These are phyloP conservation scores for Pseudopleuronectes americanus DNA, from an alignment of 2,797 vertebrate species.

Conservation along the genomic window DNA sequence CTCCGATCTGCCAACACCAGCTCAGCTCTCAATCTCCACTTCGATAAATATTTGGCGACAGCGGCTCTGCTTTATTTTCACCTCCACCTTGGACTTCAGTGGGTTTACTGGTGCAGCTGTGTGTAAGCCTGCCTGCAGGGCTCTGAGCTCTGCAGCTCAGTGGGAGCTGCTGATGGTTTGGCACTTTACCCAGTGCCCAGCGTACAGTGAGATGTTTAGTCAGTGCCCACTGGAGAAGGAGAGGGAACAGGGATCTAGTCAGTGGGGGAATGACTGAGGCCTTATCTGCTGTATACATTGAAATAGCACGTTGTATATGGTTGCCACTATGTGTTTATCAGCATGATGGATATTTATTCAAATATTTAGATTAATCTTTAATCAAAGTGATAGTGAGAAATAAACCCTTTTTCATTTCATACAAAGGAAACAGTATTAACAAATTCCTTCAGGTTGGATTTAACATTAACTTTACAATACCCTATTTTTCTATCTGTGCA, in stretches of 20 bases:
- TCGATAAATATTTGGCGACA: constrained; percentile 66
- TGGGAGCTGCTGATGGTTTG: constrained; percentile 41
- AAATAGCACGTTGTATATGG: constrained; percentile 21
- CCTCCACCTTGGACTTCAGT: constrained; percentile 41
- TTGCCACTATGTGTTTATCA: constrained; percentile 7
- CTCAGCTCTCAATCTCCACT: constrained; percentile 38
- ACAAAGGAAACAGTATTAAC: not conserved
- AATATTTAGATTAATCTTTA: not conserved
- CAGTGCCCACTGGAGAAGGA: constrained; percentile 20
- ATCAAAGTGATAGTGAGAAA: not conserved
- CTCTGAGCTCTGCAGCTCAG: not conserved
- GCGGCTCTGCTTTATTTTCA: constrained; percentile 52
- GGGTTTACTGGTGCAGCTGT: constrained; percentile 27
- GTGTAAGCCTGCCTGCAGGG: constrained; percentile 27
- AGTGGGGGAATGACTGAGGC: constrained; percentile 39
- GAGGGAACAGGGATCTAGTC: constrained; percentile 46
- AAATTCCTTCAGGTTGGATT: too few relatives aligned
- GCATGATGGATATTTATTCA: not conserved
- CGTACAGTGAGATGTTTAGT: constrained; percentile 55
- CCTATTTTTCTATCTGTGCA: too few relatives aligned
- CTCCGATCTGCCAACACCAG: constrained; percentile 24
- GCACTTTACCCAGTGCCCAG: constrained; percentile 50
- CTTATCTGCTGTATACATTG: constrained; percentile 28
- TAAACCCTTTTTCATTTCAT: not conserved
- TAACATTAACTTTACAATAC: too few relatives aligned